Percentiles rank a stretch among this genome's conserved stretches.
Evolutionary conservation across 2,797 vertebrate genomes (phyloP).

Genomic region (Heterohyrax brucei): DNA sequence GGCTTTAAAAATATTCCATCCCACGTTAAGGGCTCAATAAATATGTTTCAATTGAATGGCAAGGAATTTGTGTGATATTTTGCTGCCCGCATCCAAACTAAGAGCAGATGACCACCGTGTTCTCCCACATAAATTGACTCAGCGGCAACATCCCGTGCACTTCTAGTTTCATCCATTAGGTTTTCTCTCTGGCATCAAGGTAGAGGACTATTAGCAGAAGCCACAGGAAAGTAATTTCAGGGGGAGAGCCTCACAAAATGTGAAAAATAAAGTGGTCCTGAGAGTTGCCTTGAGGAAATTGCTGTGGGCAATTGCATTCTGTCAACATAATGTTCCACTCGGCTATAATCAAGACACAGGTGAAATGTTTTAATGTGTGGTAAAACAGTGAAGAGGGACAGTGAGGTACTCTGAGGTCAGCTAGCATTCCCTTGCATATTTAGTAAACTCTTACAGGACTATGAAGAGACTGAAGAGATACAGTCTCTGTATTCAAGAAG

Average conservation of each 20-base stretch:
- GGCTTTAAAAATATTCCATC: slow-evolving; percentile 1
- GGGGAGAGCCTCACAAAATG: slow-evolving; percentile 85
- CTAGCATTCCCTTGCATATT: not conserved
- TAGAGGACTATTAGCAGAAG: slow-evolving; percentile 85
- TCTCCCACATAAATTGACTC: not conserved
- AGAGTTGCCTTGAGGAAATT: slow-evolving; percentile 87
- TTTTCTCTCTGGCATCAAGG: slow-evolving; percentile 69
- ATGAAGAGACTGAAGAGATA: not conserved
- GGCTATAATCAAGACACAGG: slow-evolving; percentile 1
- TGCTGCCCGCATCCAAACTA: not conserved
- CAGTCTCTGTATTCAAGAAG: not conserved
- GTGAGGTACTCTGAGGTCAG: not conserved
- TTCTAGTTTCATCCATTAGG: slow-evolving; percentile 40
- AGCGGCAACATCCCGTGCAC: slow-evolving; percentile 16
- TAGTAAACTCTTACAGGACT: not conserved
- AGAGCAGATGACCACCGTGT: not conserved
- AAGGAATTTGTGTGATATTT: not conserved
- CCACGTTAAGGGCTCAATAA: not conserved
- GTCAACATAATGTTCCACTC: slow-evolving; percentile 62
- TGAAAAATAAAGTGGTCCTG: slow-evolving; percentile 88
- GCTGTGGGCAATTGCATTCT: slow-evolving; percentile 84
- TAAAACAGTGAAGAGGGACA: not conserved
- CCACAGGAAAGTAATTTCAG: slow-evolving; percentile 88
- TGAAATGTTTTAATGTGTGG: not conserved
- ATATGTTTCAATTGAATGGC: not conserved